A percentile compares a stretch with the other conserved stretches of the same genome.
phyloP scores from a whole-genome alignment of 1,140 invertebrate genomes.

The Diuraphis noxia region DNA sequence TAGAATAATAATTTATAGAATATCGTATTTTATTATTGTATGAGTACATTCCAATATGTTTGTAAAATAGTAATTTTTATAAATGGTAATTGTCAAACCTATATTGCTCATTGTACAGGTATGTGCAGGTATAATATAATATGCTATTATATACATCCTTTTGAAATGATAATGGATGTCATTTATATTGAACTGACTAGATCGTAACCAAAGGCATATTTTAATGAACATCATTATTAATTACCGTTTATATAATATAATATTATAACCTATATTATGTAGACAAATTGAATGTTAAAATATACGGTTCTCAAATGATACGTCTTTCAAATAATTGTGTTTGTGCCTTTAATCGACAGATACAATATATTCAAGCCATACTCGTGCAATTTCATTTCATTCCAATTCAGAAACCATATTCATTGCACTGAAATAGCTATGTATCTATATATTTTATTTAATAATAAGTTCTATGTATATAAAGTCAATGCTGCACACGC shows the following conservation, averaged over 20 bases:
- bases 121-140: neutral
- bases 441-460: neutral
- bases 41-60: neutral
- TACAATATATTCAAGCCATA: neutral
- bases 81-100: neutral
- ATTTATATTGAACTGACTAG: neutral
- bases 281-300: conserved; percentile 3
- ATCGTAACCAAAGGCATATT: neutral
- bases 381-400: neutral
- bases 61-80: neutral
- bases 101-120: no score
- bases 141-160: neutral
- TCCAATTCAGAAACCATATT: neutral
- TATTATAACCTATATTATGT: neutral
- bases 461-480: neutral
- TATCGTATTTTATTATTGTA: neutral
- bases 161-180: neutral
- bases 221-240: conserved; percentile 7
- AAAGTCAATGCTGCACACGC: no score
- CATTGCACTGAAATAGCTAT: neutral
- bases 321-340: neutral
- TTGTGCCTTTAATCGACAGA: neutral
- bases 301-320: neutral
- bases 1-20: neutral
- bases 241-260: neutral